Base-by-base conservation (phyloP, 2,797 vertebrate genomes). In the Lerista edwardsae region DNA sequence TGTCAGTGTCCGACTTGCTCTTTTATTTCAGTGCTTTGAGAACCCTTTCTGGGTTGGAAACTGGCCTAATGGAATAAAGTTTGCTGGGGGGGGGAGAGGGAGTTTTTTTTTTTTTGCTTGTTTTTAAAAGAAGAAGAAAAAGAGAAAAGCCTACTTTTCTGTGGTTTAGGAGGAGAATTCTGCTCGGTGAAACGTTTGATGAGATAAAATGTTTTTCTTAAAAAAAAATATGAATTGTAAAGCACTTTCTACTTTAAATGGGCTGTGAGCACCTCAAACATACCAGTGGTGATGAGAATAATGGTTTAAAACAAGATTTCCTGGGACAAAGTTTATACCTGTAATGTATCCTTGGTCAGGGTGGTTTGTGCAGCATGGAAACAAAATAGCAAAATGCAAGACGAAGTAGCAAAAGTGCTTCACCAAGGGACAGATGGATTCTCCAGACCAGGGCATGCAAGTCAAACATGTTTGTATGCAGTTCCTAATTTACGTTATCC, bases 1-100 rank as follows among this genome's bases (percentile, higher is more conserved):
- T 93, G 89, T 93, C 92, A 91, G 72, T 93, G 69, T 75, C 85
- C 85, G 86, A 90, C n/a, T 93, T 94, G 74, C 80, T 93, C 88
- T 93, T 95, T 90, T 91, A 85, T 85, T 95, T 92, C 57, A 82
- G 84, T 90, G 68, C 36, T 51, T 92, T 92, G 91, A 89, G 68
- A 94, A 88, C 82, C 21, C 21, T 79, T 83, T 94, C 93, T 90
- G 64, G 36, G 90, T 94, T 90, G 84, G 78, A 93, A 94, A 91
- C 85, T 75, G 87, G 15, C 12, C 88, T 88, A 88, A 77, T 59
- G 15, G 1, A 77, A 80, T 88, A 85, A 85, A 80, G 3, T 4
- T 44, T 69, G 6, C 36, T 91, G 90, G 34, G 44, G 1, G 61
- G 64, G 25, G 19, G 27, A 9, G 19, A 57, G 31, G 44, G 23